These are phyloP conservation scores for Petrocephalus microphthalmus DNA, from an alignment of 2,113 vertebrate genomes.

Conservation along the genomic window DNA sequence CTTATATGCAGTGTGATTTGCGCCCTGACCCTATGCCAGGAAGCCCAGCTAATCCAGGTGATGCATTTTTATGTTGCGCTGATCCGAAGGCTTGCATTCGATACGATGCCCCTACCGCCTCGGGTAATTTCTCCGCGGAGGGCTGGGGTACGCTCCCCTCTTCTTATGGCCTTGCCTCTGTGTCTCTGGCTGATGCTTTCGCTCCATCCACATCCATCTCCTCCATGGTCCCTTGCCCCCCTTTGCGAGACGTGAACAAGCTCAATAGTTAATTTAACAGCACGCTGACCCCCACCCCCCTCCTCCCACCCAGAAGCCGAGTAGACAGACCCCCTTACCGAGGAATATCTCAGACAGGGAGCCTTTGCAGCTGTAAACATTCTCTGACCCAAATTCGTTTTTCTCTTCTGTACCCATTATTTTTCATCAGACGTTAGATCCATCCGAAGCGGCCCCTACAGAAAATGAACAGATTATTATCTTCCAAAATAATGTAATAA, in stretches of 20 bases:
- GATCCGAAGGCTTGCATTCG: neutral
- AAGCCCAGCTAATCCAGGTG: neutral
- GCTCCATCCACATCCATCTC: neutral
- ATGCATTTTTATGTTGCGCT: neutral
- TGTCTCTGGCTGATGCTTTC: neutral
- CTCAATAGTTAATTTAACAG: slow-evolving; percentile 20
- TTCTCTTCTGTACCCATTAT: neutral
- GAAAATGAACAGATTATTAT: slow-evolving; percentile 8
- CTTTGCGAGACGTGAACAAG: neutral
- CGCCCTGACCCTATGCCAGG: neutral
- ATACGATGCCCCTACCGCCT: neutral
- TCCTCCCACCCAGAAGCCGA: neutral
- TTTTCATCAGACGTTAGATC: neutral
- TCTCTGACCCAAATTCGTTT: slow-evolving; percentile 7
- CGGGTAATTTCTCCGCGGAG: neutral
- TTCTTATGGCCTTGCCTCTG: neutral
- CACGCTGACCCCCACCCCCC: neutral
- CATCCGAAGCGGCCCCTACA: neutral
- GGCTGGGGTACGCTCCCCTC: neutral
- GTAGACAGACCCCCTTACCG: neutral
- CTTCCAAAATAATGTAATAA: slow-evolving; percentile 4
- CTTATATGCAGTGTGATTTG: neutral
- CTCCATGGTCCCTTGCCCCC: neutral
- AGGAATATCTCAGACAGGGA: neutral
- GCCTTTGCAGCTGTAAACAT: slow-evolving; percentile 4